Base-by-base conservation (phyloP, 2,113 vertebrate genomes). In the Tamias sibiricus region DNA sequence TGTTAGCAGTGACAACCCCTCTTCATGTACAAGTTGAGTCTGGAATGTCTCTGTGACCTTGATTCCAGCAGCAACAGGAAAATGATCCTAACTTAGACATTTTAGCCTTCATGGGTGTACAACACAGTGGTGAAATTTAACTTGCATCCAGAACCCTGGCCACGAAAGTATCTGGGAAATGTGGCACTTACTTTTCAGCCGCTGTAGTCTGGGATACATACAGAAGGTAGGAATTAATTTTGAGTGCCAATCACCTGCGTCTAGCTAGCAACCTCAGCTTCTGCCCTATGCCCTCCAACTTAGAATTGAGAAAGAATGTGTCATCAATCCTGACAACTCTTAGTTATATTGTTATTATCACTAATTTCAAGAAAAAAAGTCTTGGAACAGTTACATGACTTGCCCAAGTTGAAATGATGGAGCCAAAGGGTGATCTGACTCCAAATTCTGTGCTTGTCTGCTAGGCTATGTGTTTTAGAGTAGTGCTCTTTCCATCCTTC, bases 261-360 rank as follows among this genome's bases (percentile, higher is more conserved):
- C 1, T 32, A 49, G 40, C 4, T 14, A 16, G 49, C 1, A 26
- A 24, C 30, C 1, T 44, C 14, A 6, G 0, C 4, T 42, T 85
- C n/a, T 62, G n/a, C 19, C 19, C 66, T 26, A 0, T 19, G 28
- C 1, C 6, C 35, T 24, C 37, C 8, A 26, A 19, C 2, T 94
- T 26, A 37, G 54, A 44, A 22, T 12, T n/a, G 64, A 94, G 47
- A 75, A 66, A 26, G 59, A 2, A 24, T 28, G 32, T 32, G 12
- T 17, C 35, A 35, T 59, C 9, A 32, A 64, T 72, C 17, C 19
- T 68, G 8, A n/a, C 8, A 47, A 26, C n/a, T 1, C 12, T 19
- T 35, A 54, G 28, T 13, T 87, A 20, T 20, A 8, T 71, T 76
- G 17, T 8, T 84, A 6, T 47, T 54, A 54, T 71, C n/a, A 86